These are phyloP conservation scores for Malurus splendens DNA, from an alignment of 2,797 vertebrate species.

Conservation along the genomic window DNA sequence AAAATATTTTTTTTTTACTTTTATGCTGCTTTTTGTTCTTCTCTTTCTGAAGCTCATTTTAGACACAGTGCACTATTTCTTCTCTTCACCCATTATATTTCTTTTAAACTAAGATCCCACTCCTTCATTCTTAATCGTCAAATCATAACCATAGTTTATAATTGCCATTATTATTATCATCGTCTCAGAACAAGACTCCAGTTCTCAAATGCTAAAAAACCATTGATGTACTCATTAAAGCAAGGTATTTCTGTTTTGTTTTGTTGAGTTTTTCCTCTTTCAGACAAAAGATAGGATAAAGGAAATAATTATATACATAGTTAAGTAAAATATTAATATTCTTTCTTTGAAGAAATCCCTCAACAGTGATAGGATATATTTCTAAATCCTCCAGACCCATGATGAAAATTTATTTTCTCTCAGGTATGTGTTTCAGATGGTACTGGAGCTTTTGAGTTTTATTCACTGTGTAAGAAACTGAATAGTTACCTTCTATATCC, in stretches of 20 bases:
- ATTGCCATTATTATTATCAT: neutral
- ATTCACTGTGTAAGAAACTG: neutral
- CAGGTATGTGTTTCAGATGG: neutral
- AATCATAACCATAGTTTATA: neutral
- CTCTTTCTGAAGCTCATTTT: neutral
- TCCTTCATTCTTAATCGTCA: neutral
- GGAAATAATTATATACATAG: neutral
- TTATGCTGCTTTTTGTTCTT: neutral
- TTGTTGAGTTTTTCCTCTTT: neutral
- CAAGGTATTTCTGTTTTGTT: neutral
- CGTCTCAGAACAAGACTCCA: neutral
- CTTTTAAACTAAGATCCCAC: neutral
- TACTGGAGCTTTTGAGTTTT: neutral
- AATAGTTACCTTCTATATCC: neutral
- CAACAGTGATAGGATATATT: neutral
- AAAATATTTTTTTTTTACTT: neutral
- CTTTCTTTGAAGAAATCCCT: neutral
- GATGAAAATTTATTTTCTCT: neutral
- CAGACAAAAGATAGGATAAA: neutral
- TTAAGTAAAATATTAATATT: neutral
- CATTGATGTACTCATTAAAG: neutral
- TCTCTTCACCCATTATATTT: neutral
- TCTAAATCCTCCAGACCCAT: neutral
- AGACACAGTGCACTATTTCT: neutral
- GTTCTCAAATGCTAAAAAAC: neutral